phyloP scores from a whole-genome alignment of 2,888 invertebrate genomes.

The Creontiades dilutus region DNA sequence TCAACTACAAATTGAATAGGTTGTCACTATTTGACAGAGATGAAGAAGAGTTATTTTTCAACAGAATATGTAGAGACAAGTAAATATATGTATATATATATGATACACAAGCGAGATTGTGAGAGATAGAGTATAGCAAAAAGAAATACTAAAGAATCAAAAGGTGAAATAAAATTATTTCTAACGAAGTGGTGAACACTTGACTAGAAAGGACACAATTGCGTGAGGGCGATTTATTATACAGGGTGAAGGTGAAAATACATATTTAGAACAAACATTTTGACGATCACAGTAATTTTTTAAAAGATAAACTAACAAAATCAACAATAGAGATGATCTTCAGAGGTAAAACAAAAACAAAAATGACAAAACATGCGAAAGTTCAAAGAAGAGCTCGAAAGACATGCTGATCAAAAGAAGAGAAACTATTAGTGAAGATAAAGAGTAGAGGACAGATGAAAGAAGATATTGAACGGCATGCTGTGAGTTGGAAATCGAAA shows the following conservation, averaged over 20 bases:
- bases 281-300: constrained; percentile 24
- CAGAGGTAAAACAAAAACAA: constrained; percentile 59
- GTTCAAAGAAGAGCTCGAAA: constrained; percentile 26
- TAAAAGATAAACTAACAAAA: constrained; percentile 24
- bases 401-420: constrained; percentile 54
- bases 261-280: neutral
- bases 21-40: neutral
- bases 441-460: constrained; percentile 30
- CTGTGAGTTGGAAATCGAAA: constrained; percentile 57
- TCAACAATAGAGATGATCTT: constrained; percentile 30
- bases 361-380: constrained; percentile 37
- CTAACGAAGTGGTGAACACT: neutral
- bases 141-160: neutral
- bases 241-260: constrained; percentile 17
- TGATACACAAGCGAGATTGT: neutral
- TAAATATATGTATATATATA: neutral
- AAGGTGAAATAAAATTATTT: neutral
- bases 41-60: neutral
- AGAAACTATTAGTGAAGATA: constrained; percentile 32
- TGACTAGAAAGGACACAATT: constrained; percentile 57
- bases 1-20: neutral
- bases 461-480: constrained; percentile 54
- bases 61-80: neutral
- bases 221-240: neutral
- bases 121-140: neutral